Conservation (phyloP, 2,113 vertebrate genomes). For the Corythoichthys haematopterus region DNA sequence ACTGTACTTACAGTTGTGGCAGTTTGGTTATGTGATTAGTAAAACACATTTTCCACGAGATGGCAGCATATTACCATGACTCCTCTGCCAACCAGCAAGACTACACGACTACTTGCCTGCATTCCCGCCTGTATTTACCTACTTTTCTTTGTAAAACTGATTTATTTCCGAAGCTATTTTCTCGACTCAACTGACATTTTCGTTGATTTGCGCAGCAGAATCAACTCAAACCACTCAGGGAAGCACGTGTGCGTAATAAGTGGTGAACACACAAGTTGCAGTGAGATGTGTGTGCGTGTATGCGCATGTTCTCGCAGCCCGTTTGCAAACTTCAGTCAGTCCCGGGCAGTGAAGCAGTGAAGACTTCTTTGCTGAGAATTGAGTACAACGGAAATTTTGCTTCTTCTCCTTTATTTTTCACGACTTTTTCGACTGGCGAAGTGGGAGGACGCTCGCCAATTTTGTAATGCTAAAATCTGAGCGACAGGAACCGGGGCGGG, state of each 20-base stretch:
- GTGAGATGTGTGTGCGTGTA: not conserved
- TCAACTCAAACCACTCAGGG: not conserved
- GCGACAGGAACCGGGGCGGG: constrained; percentile 67
- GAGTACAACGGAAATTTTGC: not conserved
- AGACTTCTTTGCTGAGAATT: not conserved
- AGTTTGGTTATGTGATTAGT: too few relatives aligned
- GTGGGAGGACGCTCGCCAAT: constrained; percentile 66
- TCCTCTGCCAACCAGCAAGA: not conserved
- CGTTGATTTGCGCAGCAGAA: not conserved
- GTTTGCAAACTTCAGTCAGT: not conserved
- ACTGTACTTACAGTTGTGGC: too few relatives aligned
- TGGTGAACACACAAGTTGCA: not conserved
- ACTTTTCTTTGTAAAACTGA: not conserved
- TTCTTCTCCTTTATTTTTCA: not conserved
- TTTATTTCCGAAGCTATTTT: too few relatives aligned
- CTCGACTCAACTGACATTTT: not conserved
- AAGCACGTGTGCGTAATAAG: not conserved
- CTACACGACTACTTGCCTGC: not conserved
- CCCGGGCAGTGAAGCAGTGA: not conserved
- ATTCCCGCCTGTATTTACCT: not conserved
- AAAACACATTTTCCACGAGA: not conserved
- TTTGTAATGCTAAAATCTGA: constrained; percentile 73
- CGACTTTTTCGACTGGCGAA: constrained; percentile 10
- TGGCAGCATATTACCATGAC: not conserved
- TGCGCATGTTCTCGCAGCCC: not conserved